phyloP scores from a whole-genome alignment of 2,113 vertebrate species.

The Neodontobutis hainanensis region DNA sequence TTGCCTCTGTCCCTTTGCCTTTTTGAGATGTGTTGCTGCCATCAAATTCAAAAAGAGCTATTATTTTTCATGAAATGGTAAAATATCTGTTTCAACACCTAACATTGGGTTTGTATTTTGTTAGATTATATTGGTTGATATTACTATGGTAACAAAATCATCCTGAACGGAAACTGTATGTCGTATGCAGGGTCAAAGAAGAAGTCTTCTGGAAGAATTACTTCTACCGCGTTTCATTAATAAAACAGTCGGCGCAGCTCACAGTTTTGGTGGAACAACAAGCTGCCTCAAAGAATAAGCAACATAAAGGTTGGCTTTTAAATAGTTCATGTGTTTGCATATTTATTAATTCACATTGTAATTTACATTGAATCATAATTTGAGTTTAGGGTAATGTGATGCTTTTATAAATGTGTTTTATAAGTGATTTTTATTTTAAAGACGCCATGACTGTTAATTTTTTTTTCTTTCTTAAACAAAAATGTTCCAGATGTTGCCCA shows the following conservation, averaged over 20 bases:
- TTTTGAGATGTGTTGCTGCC: too few species aligned
- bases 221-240: conserved; percentile 60
- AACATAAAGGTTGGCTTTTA: conserved; percentile 32
- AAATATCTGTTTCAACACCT: too few species aligned
- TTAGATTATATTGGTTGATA: too few species aligned
- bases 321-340: background rate
- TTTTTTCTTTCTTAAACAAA: background rate
- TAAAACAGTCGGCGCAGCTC: conserved; percentile 65
- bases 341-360: background rate
- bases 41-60: too few species aligned
- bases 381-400: background rate
- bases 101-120: too few species aligned
- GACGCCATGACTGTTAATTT: background rate
- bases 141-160: background rate
- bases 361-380: background rate
- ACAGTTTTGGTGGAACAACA: conserved; percentile 49
- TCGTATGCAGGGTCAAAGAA: conserved; percentile 54
- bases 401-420: background rate
- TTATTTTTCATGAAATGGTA: too few species aligned
- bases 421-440: background rate
- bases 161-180: background rate
- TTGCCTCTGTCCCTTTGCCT: too few species aligned
- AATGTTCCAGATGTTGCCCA: conserved; percentile 77
- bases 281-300: conserved; percentile 3
- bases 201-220: conserved; percentile 68